phyloP scores from a whole-genome alignment of 1,140 invertebrate genomes.

The Plodia interpunctella region DNA sequence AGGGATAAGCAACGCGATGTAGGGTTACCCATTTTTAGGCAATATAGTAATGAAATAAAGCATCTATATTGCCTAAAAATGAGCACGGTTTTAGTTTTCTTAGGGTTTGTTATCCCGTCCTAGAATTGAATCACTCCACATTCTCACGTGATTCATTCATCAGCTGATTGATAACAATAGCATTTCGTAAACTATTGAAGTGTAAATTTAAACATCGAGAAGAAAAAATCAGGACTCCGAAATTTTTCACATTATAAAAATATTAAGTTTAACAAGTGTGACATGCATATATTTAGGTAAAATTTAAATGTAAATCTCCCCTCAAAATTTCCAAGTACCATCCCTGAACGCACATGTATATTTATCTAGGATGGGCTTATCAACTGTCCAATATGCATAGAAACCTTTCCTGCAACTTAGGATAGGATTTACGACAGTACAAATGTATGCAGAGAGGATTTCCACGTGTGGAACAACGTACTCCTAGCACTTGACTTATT shows the following conservation, averaged over 20 bases:
- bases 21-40: neutral
- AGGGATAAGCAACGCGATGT: constrained; percentile 31
- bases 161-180: no score
- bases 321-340: neutral
- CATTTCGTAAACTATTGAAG: no score
- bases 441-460: neutral
- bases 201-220: no score
- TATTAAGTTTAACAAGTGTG: no score
- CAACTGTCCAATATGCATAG: constrained; percentile 28
- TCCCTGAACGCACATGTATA: constrained; percentile 14
- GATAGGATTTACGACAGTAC: constrained; percentile 8
- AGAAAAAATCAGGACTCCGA: no score
- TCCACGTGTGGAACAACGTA: neutral
- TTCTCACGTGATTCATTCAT: no score
- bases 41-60: neutral
- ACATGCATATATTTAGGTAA: no score
- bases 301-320: neutral
- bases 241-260: no score
- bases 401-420: constrained; percentile 1
- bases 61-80: no score
- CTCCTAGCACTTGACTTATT: neutral
- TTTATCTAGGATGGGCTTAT: constrained; percentile 42
- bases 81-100: constrained; percentile 18
- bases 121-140: no score
- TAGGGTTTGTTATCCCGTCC: no score